A percentile compares a stretch with the other conserved stretches of the same genome.
Conservation (phyloP, 2,797 vertebrate species). For the Anableps anableps region DNA sequence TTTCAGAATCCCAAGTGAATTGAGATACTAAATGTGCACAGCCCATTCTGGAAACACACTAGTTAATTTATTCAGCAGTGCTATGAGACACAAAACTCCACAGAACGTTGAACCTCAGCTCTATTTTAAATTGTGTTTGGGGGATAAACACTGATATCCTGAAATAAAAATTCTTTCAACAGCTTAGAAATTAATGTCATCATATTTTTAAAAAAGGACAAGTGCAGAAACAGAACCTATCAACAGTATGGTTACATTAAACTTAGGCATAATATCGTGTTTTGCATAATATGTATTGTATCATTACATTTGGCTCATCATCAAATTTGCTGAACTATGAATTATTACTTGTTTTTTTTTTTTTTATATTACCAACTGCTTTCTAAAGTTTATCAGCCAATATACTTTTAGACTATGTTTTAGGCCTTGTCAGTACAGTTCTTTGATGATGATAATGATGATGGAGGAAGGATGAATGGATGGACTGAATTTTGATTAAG, state of each 20-base stretch:
- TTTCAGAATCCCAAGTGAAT: conserved; percentile 15
- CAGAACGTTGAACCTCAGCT: background rate
- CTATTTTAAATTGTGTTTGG: background rate
- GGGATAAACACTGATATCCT: background rate
- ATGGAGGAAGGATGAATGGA: background rate
- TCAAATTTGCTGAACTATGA: background rate
- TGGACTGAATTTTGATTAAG: background rate
- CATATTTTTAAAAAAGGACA: background rate
- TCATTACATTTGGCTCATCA: background rate
- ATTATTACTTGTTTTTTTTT: background rate
- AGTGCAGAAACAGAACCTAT: background rate
- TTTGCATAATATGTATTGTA: background rate
- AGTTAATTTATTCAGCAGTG: background rate
- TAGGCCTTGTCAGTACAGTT: too few species aligned
- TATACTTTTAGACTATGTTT: too few species aligned
- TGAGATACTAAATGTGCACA: conserved; percentile 11
- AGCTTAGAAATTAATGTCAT: background rate
- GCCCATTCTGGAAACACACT: background rate
- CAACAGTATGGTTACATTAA: background rate
- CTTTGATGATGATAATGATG: too few species aligned
- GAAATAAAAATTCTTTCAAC: background rate
- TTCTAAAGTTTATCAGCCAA: too few species aligned
- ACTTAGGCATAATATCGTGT: background rate
- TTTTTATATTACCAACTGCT: too few species aligned
- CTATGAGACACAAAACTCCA: background rate